Base-by-base conservation (phyloP, 35 echinoderm and acorn worm genomes). In the Antedon bifida region DNA sequence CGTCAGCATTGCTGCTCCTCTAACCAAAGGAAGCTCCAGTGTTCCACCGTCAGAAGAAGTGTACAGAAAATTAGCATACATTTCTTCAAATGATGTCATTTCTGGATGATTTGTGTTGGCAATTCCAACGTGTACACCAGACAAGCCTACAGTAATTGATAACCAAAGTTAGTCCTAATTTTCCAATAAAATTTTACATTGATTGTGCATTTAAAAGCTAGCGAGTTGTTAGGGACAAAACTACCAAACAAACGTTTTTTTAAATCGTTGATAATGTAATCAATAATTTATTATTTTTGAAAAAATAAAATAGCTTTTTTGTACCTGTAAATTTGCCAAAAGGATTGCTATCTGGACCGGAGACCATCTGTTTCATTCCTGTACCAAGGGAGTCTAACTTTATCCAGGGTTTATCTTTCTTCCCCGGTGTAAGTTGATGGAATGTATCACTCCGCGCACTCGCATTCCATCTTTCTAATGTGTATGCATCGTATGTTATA, bases 11-110 rank as follows among this genome's bases (percentile, higher is more conserved):
- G 89, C 82, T 12, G 78, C 31, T 13, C 93, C 93, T 31, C 93
- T 82, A 7, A 96, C 93, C 4, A 96, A 75, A 23, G 93, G 93
- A 17, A 91, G 73, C 84, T 96, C 93, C 84, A 91, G 87, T 5
- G 86, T 83, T 30, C 93, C 89, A 73, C 89, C 86, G 33, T 83
- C 13, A 10, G 82, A 33, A 11, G 85, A 75, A 0, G n/a, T 74
- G 74, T 88, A 91, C 36, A 86, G 38, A 80, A 96, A 96, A 64
- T 96, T 86, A 34, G 93, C 93, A 82, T 91, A 96, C 83, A 91
- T 91, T 23, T 91, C 88, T 26, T 86, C 93, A 86, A 96, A 96
- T 39, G 91, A 89, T 17, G 86, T 88, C 86, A 96, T 86, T 10
- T 79, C 74, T 74, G 93, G 85, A 76, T 96, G 89, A 0, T 74